phyloP scores from a whole-genome alignment of 1,140 invertebrate genomes.

The Drosophila busckii region DNA sequence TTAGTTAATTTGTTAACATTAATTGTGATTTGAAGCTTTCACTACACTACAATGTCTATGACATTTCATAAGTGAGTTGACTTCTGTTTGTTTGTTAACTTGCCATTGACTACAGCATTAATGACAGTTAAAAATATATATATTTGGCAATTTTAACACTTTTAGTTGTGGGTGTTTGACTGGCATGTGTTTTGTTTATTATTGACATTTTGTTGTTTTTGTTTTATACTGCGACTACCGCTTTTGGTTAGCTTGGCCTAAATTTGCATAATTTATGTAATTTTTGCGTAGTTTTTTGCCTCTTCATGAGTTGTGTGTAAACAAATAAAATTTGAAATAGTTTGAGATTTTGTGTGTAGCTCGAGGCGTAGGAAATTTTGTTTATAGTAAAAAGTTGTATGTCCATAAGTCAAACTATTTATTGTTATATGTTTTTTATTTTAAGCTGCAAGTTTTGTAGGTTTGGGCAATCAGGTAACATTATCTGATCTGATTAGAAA shows the following conservation, averaged over 20 bases:
- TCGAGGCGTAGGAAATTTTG: slow-evolving; percentile 10
- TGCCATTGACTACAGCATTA: too few species aligned
- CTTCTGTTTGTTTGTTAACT: slow-evolving; percentile 31
- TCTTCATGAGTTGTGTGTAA: slow-evolving; percentile 12
- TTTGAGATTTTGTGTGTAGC: background rate
- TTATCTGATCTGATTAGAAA: too few species aligned
- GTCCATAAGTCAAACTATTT: slow-evolving; percentile 2
- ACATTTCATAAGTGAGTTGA: slow-evolving; percentile 32
- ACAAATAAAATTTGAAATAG: slow-evolving; percentile 13
- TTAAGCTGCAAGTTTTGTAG: too few species aligned
- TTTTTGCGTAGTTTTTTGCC: slow-evolving; percentile 32
- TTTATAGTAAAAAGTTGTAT: background rate
- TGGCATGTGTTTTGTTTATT: slow-evolving; percentile 10
- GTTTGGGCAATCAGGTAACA: too few species aligned
- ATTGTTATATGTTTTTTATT: too few species aligned
- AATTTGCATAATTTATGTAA: slow-evolving; percentile 60
- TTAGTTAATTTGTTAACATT: slow-evolving; percentile 48
- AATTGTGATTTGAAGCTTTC: slow-evolving; percentile 43
- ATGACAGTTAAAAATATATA: too few species aligned
- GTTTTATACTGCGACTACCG: slow-evolving; percentile 37
- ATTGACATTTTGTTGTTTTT: too few species aligned
- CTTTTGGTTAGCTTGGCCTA: slow-evolving; percentile 44
- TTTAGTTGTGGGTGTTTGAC: slow-evolving; percentile 17
- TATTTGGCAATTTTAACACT: too few species aligned
- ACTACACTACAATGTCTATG: slow-evolving; percentile 26